Conservation (phyloP, 2,888 invertebrate species). For the Amphimallon solstitiale region DNA sequence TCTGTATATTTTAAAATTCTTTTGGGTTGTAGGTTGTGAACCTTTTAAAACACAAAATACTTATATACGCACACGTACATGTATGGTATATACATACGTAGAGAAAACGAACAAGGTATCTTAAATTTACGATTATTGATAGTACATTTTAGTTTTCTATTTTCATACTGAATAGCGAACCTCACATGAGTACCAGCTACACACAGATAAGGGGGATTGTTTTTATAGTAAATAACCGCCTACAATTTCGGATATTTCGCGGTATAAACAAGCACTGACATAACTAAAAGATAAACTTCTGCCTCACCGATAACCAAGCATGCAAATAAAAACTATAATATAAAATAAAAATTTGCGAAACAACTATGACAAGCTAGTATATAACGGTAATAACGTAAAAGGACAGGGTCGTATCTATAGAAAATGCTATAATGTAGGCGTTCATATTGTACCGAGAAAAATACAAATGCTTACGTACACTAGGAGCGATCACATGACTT, state of each 20-base stretch:
- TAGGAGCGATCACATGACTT: too few relatives aligned
- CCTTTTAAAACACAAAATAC: conserved; percentile 2
- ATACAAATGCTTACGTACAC: too few relatives aligned
- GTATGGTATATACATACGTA: background rate
- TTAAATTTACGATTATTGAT: conserved; percentile 36
- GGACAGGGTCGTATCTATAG: too few relatives aligned
- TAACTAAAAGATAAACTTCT: conserved; percentile 23
- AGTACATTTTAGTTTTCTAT: conserved; percentile 31
- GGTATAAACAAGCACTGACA: conserved; percentile 29
- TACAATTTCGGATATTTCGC: conserved; percentile 26
- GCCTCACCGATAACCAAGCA: background rate
- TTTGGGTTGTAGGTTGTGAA: conserved; percentile 2
- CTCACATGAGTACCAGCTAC: conserved; percentile 4
- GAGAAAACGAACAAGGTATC: conserved; percentile 18
- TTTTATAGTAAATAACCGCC: conserved; percentile 33
- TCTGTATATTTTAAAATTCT: conserved; percentile 8
- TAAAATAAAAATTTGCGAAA: conserved; percentile 1
- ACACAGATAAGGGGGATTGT: conserved; percentile 28
- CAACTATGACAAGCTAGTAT: too few relatives aligned
- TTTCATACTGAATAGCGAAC: conserved; percentile 18
- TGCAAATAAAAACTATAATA: conserved; percentile 6
- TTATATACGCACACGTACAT: background rate
- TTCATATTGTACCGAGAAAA: too few relatives aligned
- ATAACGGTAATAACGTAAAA: too few relatives aligned
- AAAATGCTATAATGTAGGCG: too few relatives aligned